Evolutionary conservation across 2,113 vertebrate genomes (phyloP), one percentile per base, ranked within the genome.

Genomic region (Chaetorhynchus papuensis): DNA sequence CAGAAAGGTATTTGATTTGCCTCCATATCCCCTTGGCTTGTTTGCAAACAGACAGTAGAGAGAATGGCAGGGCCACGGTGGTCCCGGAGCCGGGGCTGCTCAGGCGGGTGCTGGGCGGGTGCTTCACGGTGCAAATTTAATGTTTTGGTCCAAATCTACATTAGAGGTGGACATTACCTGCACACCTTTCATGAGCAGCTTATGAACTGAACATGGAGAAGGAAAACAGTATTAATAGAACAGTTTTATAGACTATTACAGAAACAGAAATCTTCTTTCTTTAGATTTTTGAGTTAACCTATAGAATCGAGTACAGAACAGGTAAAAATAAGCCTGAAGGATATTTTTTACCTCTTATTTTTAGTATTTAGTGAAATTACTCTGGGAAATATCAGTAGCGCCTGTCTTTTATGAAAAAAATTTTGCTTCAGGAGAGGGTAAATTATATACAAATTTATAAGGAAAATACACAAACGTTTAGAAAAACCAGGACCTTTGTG

Each of bases 1-100:
- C 53, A 44, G 84, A 87, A 91, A 95, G 90, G 92, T 95, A 90
- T 95, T 96, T 97, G 90, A 84, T 95, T 95, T 96, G 88, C 90
- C 93, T 95, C 95, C 42, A 3, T 90, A 26, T 80, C 87, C 56
- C 76, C 92, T 93, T 60, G 85, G 75, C 60, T 96, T 92, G 83
- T 81, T 96, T 70, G 59, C 30, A 45, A 6, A 53, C 3, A 56
- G 60, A 61, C 66, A 19, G 17, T 9, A 15, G 23, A 33, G 65
- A 56, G 56, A 19, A 33, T 17, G 17, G 76, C 47, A n/a, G 39
- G 77, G 91, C 5, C 35, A 8, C 0, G 47, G 95, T 66, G 61
- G 66, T 90, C 88, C 77, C 0, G 6, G 79, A 28, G 77, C 80
- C 0, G 23, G 68, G 74, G 85, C 79, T 74, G 81, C 56, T 27